A percentile compares a stretch with the other conserved stretches of the same genome.
phyloP scores from a whole-genome alignment of 2,888 invertebrate species.

The Leptopterna dolabrata region DNA sequence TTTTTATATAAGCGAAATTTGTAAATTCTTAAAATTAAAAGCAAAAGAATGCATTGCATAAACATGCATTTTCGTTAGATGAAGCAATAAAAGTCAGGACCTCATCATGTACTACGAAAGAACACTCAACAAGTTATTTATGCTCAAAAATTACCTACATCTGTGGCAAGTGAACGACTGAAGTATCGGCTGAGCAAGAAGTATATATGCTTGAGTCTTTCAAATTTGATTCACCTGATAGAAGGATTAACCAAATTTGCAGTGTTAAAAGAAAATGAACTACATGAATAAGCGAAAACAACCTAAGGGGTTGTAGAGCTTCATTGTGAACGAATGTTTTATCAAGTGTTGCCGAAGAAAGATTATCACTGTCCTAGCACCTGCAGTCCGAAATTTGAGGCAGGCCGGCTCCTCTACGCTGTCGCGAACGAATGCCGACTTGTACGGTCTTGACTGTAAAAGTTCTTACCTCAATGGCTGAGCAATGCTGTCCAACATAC shows the following conservation, averaged over 20 bases:
- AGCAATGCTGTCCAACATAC: conserved; percentile 6
- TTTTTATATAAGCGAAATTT: too few species aligned
- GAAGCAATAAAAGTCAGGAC: too few species aligned
- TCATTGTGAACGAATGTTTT: background rate
- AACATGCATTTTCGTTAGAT: too few species aligned
- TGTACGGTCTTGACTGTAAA: background rate
- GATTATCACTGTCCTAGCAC: background rate
- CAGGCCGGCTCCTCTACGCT: background rate
- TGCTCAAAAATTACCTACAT: too few species aligned
- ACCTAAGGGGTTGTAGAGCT: background rate
- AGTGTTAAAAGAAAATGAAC: background rate
- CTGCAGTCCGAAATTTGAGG: background rate
- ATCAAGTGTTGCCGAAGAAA: background rate
- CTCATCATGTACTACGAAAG: too few species aligned
- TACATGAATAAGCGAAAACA: background rate
- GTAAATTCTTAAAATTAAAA: too few species aligned
- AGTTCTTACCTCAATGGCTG: conserved; percentile 8
- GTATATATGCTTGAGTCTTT: background rate
- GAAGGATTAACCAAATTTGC: background rate
- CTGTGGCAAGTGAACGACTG: too few species aligned
- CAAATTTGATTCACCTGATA: background rate
- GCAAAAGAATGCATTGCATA: too few species aligned
- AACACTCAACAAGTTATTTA: too few species aligned
- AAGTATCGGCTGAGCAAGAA: too few species aligned
- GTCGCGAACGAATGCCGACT: background rate